These are phyloP conservation scores for Ptychochromis oligacanthus DNA, from an alignment of 2,113 vertebrate genomes.

Conservation along the genomic window DNA sequence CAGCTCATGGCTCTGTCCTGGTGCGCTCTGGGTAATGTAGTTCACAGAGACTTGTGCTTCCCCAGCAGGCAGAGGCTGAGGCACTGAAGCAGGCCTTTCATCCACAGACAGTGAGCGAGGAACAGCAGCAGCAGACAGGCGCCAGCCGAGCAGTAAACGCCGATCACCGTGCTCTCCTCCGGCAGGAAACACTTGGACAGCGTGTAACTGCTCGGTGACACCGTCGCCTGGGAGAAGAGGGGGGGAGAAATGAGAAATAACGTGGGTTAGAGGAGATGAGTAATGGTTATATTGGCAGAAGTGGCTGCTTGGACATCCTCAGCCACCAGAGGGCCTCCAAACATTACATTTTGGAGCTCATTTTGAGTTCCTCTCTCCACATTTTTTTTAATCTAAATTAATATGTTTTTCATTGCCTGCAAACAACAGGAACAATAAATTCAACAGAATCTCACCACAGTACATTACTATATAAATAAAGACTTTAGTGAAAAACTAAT, in stretches of 20 bases:
- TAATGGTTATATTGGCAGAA: background rate
- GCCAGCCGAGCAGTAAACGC: slow-evolving; percentile 81
- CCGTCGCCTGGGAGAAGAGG: slow-evolving; percentile 80
- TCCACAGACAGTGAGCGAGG: slow-evolving; percentile 78
- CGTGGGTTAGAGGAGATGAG: background rate
- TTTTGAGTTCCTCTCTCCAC: background rate
- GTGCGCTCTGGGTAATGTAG: slow-evolving; percentile 54
- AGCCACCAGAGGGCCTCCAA: slow-evolving; percentile 25
- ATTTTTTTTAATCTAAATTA: background rate
- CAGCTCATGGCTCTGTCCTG: background rate
- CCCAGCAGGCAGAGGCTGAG: slow-evolving; percentile 84
- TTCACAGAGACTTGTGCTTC: slow-evolving; percentile 85
- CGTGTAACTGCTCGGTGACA: slow-evolving; percentile 81
- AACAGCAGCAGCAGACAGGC: slow-evolving; percentile 77
- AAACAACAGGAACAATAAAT: background rate
- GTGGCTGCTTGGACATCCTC: background rate
- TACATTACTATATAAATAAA: background rate
- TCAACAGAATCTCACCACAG: background rate
- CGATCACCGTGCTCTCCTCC: slow-evolving; percentile 84
- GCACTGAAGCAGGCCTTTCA: slow-evolving; percentile 80
- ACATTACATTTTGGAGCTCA: background rate
- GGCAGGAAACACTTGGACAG: slow-evolving; percentile 92
- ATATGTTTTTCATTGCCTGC: background rate
- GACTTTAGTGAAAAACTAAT: background rate
- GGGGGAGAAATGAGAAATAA: background rate